Percentiles rank a stretch among this genome's conserved stretches.
phyloP scores from a whole-genome alignment of 2,888 invertebrate species.

The Acleris emargana region DNA sequence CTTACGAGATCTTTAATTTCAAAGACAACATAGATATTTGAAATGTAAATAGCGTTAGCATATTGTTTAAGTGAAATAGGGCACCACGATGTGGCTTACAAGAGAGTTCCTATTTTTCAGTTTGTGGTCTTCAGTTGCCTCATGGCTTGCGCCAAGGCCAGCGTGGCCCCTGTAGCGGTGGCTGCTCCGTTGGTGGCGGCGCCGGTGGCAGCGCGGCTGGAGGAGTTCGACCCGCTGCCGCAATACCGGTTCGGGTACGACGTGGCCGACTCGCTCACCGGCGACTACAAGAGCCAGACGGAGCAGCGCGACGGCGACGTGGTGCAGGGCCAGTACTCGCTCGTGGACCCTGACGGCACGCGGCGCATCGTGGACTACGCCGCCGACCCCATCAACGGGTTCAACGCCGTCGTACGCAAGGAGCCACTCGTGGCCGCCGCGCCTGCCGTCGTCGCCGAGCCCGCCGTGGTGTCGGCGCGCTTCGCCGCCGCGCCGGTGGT shows the following conservation, averaged over 20 bases:
- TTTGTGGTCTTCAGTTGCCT: conserved; percentile 65
- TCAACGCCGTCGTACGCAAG: conserved; percentile 71
- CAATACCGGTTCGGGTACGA: conserved; percentile 80
- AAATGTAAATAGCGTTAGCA: too few species aligned
- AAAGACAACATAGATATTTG: too few species aligned
- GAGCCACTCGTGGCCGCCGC: conserved; percentile 55
- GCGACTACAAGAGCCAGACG: conserved; percentile 70
- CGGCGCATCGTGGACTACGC: conserved; percentile 70
- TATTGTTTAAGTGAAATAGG: background rate
- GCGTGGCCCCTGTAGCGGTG: conserved; percentile 54
- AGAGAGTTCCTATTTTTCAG: conserved; percentile 44
- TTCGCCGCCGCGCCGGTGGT: conserved; percentile 43
- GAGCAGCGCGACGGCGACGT: conserved; percentile 81
- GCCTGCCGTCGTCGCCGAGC: conserved; percentile 41
- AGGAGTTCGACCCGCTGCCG: conserved; percentile 81
- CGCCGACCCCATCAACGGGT: conserved; percentile 69
- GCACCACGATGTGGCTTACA: background rate
- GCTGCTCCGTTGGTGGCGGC: conserved; percentile 55
- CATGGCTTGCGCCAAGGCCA: conserved; percentile 59
- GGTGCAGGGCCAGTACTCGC: conserved; percentile 71
- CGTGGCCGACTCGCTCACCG: conserved; percentile 68
- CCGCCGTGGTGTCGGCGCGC: conserved; percentile 43
- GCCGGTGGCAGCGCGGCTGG: conserved; percentile 52
- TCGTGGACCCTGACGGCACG: conserved; percentile 68
- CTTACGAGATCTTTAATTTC: too few species aligned